phyloP scores from a whole-genome alignment of 2,888 invertebrate species.

The Harpagoxenus sublaevis region DNA sequence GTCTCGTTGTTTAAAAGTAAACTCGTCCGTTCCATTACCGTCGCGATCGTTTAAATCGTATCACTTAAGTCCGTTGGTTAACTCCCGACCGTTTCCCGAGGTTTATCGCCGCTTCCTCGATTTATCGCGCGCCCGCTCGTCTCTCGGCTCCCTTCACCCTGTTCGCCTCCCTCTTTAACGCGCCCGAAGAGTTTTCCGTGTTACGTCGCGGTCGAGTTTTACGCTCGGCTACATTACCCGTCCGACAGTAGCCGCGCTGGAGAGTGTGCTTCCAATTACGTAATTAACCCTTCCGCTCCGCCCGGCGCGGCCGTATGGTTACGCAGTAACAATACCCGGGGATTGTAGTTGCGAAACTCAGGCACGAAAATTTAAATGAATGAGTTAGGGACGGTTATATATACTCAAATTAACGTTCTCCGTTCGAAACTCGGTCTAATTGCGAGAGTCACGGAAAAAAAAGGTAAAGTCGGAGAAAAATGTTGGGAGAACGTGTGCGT shows the following conservation, averaged over 20 bases:
- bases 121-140: conserved; percentile 55
- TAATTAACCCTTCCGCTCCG: conserved; percentile 47
- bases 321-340: conserved; percentile 29
- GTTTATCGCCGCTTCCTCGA: conserved; percentile 67
- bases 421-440: background rate
- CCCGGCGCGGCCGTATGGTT: conserved; percentile 8
- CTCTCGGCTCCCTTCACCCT: background rate
- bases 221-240: conserved; percentile 40
- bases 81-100: conserved; percentile 60
- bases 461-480: background rate
- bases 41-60: conserved; percentile 64
- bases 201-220: conserved; percentile 50
- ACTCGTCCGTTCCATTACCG: conserved; percentile 66
- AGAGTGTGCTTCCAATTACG: conserved; percentile 46
- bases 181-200: conserved; percentile 34
- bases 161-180: conserved; percentile 21
- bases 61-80: conserved; percentile 64
- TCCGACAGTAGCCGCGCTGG: conserved; percentile 7
- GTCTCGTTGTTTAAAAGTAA: conserved; percentile 56
- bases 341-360: conserved; percentile 31
- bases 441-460: background rate
- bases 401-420: conserved; percentile 5
- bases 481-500: background rate
- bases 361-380: conserved; percentile 39
- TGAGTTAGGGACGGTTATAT: background rate